Conservation (phyloP, 2,113 vertebrate genomes). For the Odobenus rosmarus region DNA sequence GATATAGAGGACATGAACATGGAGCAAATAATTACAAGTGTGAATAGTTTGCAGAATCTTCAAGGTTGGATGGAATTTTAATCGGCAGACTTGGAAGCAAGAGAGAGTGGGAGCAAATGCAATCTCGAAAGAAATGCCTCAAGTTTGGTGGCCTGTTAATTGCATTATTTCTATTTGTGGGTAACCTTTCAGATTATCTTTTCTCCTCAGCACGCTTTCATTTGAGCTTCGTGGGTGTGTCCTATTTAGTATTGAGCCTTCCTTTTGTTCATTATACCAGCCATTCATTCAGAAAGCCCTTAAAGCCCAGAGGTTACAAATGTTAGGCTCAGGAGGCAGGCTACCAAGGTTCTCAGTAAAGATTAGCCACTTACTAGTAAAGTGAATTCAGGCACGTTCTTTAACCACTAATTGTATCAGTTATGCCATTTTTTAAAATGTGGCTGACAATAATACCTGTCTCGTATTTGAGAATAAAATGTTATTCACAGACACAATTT, state of each 20-base stretch:
- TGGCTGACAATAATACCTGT: neutral
- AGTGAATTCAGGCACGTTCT: neutral
- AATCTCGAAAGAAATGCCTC: neutral
- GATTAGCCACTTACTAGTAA: neutral
- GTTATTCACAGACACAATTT: neutral
- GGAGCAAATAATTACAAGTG: neutral
- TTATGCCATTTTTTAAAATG: slow-evolving; percentile 23
- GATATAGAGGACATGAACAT: neutral
- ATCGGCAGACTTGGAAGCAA: neutral
- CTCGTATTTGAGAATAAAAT: neutral
- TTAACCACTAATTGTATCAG: neutral
- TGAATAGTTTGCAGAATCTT: neutral
- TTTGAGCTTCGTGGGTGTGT: neutral
- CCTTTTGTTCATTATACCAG: neutral
- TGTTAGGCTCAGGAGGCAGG: neutral
- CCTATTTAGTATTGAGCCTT: neutral
- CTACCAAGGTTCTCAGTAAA: neutral
- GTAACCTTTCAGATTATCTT: neutral
- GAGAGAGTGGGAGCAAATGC: neutral
- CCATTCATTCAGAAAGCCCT: neutral
- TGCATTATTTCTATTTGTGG: neutral
- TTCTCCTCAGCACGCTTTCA: neutral
- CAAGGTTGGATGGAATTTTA: neutral
- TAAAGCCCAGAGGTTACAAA: neutral
- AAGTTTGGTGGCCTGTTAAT: neutral